phyloP scores from a whole-genome alignment of 30 jellyfish, hydroid and myxozoan species.

The Pelagia noctiluca region DNA sequence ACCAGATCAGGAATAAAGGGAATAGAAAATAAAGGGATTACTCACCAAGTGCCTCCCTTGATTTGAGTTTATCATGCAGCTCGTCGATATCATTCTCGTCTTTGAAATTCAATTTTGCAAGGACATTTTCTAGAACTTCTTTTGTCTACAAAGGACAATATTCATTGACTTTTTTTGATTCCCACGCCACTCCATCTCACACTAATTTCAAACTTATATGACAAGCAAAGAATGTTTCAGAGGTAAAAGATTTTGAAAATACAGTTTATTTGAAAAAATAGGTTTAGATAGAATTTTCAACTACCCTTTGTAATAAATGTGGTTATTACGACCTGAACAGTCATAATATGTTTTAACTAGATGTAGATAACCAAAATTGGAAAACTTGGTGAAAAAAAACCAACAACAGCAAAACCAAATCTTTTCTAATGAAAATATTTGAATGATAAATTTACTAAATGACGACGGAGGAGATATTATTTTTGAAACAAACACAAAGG shows the following conservation, averaged over 20 bases:
- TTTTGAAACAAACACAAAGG: no score
- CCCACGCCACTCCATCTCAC: not conserved
- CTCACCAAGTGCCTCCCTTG: slow-evolving; percentile 74
- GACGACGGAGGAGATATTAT: no score
- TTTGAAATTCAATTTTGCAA: slow-evolving; percentile 28
- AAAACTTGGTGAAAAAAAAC: no score
- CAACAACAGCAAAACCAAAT: no score
- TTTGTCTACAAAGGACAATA: slow-evolving; percentile 39
- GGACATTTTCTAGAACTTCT: slow-evolving; percentile 25
- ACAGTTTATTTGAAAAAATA: not conserved
- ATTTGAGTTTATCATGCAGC: slow-evolving; percentile 51
- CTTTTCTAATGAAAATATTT: no score
- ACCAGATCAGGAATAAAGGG: no score
- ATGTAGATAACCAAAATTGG: no score
- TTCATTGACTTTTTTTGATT: not conserved
- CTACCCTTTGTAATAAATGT: not conserved
- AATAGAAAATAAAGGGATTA: no score
- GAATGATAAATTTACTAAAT: no score
- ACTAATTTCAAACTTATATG: not conserved
- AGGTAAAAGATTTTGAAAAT: no score
- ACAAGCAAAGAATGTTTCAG: not conserved
- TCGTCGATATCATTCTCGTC: slow-evolving; percentile 38
- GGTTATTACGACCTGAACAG: no score
- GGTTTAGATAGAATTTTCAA: not conserved
- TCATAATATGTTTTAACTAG: no score